Evolutionary conservation across 2,113 vertebrate genomes (phyloP).

Genomic region (Chamaea fasciata): DNA sequence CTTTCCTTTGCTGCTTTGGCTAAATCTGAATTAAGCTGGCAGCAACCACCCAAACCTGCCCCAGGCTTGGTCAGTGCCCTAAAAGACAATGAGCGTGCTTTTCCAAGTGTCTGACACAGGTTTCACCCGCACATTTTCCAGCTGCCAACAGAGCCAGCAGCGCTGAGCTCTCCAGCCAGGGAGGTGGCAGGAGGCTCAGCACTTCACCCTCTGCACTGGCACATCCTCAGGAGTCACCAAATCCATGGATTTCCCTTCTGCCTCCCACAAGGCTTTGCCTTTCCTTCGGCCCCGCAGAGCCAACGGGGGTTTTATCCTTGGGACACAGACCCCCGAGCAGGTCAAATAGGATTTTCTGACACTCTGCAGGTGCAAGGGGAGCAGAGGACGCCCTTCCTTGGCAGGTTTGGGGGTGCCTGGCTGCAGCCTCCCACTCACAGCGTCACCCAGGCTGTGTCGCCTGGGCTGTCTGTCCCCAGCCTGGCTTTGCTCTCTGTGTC

Average conservation of each 20-base stretch:
- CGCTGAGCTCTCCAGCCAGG: not conserved
- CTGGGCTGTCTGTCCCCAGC: accelerated
- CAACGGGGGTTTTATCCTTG: not conserved
- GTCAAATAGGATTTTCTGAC: not conserved
- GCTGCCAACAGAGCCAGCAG: not conserved
- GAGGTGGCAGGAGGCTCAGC: not conserved
- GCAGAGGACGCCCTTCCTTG: not conserved
- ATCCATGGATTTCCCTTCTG: not conserved
- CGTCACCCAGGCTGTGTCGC: not conserved
- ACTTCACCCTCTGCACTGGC: accelerated
- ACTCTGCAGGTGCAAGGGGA: not conserved
- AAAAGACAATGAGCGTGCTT: not conserved
- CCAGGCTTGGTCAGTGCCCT: not conserved
- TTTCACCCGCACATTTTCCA: not conserved
- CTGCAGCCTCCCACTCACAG: accelerated
- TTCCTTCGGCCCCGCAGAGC: not conserved
- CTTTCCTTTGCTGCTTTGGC: not conserved
- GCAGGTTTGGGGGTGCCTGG: not conserved
- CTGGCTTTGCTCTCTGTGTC: not conserved
- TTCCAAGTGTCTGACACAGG: not conserved
- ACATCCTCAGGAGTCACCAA: not conserved
- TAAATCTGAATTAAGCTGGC: not conserved
- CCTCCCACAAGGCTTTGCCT: not conserved
- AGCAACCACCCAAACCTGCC: not conserved
- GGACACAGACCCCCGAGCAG: not conserved